phyloP scores from a whole-genome alignment of 1,140 invertebrate species.

The Scaptomyza hsui region DNA sequence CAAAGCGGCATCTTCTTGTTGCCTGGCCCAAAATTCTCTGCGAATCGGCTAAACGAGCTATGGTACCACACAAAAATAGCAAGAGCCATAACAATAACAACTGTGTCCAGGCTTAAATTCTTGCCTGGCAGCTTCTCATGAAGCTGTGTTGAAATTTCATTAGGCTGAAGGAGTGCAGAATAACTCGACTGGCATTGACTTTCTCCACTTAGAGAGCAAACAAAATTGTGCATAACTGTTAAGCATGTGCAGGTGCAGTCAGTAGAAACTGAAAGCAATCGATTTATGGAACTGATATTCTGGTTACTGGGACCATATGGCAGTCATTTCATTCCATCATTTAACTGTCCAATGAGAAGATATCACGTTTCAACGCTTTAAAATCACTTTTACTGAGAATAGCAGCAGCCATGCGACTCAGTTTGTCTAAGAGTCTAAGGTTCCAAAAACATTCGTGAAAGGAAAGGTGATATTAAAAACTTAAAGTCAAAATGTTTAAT shows the following conservation, averaged over 20 bases:
- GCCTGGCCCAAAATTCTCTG: slow-evolving; percentile 24
- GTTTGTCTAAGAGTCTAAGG: too few species aligned
- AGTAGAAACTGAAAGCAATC: not conserved
- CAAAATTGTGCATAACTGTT: slow-evolving; percentile 11
- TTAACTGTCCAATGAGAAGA: not conserved
- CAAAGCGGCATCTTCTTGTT: slow-evolving; percentile 29
- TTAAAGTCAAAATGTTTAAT: too few species aligned
- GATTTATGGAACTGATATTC: not conserved
- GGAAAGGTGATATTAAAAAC: too few species aligned
- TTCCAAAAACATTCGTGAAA: too few species aligned
- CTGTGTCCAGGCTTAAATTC: slow-evolving; percentile 23
- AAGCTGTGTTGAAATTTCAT: slow-evolving; percentile 51
- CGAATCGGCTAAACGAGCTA: slow-evolving; percentile 1
- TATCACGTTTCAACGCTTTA: not conserved
- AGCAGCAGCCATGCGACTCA: not conserved
- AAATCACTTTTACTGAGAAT: not conserved
- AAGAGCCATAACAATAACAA: slow-evolving; percentile 12
- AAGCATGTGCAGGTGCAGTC: not conserved
- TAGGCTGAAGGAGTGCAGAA: slow-evolving; percentile 5
- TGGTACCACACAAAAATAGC: not conserved
- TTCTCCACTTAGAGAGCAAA: slow-evolving; percentile 8
- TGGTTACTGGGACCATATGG: not conserved
- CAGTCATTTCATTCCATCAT: not conserved
- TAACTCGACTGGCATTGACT: slow-evolving; percentile 30
- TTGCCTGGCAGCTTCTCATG: not conserved